These are phyloP conservation scores for Lepidocyrtinus sp. DNA, from an alignment of 2,888 invertebrate species.

Conservation along the genomic window DNA sequence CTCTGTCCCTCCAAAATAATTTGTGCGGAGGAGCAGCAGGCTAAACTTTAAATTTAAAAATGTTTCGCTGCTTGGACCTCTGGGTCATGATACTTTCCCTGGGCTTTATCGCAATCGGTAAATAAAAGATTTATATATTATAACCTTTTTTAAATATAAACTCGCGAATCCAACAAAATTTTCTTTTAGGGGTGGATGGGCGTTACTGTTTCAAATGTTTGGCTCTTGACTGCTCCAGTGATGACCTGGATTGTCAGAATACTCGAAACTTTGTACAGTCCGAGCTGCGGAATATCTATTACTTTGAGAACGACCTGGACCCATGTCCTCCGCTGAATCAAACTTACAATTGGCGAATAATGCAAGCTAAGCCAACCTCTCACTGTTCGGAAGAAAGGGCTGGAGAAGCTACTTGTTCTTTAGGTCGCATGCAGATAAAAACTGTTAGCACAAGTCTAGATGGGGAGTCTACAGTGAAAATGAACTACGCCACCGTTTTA, in stretches of 20 bases:
- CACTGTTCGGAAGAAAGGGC: not conserved
- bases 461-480: not conserved
- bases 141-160: no score
- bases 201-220: not conserved
- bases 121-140: no score
- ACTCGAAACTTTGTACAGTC: not conserved
- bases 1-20: no score
- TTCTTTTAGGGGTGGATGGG: not conserved
- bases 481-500: slow-evolving; percentile 64
- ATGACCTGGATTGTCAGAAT: not conserved
- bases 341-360: not conserved
- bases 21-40: no score
- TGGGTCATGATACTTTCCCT: no score
- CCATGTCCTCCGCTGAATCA: not conserved
- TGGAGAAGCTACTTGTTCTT: not conserved
- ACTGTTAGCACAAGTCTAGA: not conserved
- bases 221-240: not conserved
- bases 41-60: no score
- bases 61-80: no score
- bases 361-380: not conserved
- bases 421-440: not conserved
- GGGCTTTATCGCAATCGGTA: no score
- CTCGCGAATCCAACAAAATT: no score
- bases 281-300: not conserved
- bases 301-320: not conserved